Evolutionary conservation across 2,888 invertebrate genomes (phyloP).

Genomic region (Napeogenes inachia): DNA sequence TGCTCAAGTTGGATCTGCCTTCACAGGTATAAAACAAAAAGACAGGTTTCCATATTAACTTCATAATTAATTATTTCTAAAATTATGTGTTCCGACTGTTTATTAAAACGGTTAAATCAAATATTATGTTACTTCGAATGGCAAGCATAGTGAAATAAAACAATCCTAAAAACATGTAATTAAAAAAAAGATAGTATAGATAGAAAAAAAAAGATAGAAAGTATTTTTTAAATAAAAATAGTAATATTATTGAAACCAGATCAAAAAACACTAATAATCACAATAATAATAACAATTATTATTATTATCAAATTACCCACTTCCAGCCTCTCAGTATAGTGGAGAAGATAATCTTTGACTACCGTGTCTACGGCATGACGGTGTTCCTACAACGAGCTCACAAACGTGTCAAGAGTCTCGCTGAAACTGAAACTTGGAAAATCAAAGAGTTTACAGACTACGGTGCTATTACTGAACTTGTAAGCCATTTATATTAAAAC

Average conservation of each 20-base stretch:
- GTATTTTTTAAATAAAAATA: no score
- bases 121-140: no score
- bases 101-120: no score
- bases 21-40: constrained; percentile 75
- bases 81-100: no score
- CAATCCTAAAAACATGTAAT: no score
- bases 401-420: constrained; percentile 84
- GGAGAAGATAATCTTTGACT: constrained; percentile 89
- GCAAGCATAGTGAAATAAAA: no score
- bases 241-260: no score
- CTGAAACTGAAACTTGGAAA: constrained; percentile 89
- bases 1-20: constrained; percentile 91
- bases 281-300: not conserved
- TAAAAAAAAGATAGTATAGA: no score
- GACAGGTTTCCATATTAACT: no score
- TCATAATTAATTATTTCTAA: no score
- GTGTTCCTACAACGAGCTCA: constrained; percentile 91
- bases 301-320: not conserved
- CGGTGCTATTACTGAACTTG: constrained; percentile 90
- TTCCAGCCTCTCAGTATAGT: constrained; percentile 86
- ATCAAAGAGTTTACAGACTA: constrained; percentile 89
- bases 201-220: no score
- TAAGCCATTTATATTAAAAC: constrained; percentile 48
- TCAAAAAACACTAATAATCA: no score
- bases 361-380: constrained; percentile 90